These are phyloP conservation scores for Pseudochirops cupreus DNA, from an alignment of 2,797 vertebrate species.

Conservation along the genomic window DNA sequence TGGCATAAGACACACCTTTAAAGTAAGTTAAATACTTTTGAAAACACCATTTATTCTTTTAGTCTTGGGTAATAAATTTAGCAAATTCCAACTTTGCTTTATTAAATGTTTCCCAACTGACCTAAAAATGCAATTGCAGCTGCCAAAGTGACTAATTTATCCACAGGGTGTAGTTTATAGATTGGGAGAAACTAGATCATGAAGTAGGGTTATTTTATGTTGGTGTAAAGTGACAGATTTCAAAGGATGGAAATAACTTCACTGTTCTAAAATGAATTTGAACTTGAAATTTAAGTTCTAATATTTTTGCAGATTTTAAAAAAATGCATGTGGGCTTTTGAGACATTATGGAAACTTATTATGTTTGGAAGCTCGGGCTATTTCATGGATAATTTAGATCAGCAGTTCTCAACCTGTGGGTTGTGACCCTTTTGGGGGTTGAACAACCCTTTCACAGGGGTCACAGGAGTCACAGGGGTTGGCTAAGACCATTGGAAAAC, in stretches of 20 bases:
- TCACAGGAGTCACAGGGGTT: no score
- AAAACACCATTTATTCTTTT: neutral
- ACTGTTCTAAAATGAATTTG: neutral
- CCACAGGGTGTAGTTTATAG: neutral
- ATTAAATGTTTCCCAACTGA: slow-evolving; percentile 4
- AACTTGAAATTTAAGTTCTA: neutral
- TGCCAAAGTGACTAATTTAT: neutral
- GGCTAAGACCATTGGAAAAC: no score
- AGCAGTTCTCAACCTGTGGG: no score
- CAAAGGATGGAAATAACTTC: neutral
- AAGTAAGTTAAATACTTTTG: neutral
- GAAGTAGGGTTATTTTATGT: neutral
- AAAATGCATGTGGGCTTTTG: neutral
- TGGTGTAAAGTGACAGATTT: neutral
- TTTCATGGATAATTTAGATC: slow-evolving; percentile 7
- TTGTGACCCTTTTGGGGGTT: no score
- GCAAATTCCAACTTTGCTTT: slow-evolving; percentile 6
- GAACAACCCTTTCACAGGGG: no score
- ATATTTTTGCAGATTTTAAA: neutral
- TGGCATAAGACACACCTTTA: neutral
- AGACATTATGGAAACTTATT: neutral
- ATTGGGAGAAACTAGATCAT: slow-evolving; percentile 3
- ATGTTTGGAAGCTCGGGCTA: neutral
- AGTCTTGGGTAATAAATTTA: neutral
- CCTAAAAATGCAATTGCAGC: neutral